Evolutionary conservation across 2,113 vertebrate species (phyloP).

Genomic region (Elachura formosa): DNA sequence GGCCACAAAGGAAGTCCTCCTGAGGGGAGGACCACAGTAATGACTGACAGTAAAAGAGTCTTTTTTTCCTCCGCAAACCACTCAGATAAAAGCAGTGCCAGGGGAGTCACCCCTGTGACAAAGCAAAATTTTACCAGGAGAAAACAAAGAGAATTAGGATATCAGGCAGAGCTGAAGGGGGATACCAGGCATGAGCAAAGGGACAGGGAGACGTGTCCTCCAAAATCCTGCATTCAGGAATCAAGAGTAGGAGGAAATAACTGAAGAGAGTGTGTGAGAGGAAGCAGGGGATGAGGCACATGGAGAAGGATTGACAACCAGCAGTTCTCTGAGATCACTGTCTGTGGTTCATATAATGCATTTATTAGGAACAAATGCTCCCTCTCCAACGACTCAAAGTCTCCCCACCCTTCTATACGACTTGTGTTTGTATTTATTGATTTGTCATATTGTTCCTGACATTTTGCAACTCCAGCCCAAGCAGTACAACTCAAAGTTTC

Average conservation of each 20-base stretch:
- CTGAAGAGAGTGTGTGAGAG: rapidly evolving
- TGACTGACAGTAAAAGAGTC: not conserved
- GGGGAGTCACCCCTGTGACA: not conserved
- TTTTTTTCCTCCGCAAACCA: not conserved
- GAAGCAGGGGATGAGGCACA: not conserved
- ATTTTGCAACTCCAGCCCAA: not conserved
- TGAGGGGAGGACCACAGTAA: not conserved
- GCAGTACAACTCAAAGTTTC: rapidly evolving
- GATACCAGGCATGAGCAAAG: not conserved
- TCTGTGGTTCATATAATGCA: not conserved
- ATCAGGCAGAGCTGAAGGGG: not conserved
- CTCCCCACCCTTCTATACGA: not conserved
- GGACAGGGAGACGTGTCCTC: not conserved
- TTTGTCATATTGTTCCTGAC: rapidly evolving
- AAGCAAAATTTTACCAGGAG: not conserved
- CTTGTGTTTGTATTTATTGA: not conserved
- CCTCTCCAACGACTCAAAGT: not conserved
- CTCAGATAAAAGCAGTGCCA: not conserved
- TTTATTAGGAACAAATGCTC: not conserved
- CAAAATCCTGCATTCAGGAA: not conserved
- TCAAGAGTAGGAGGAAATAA: rapidly evolving
- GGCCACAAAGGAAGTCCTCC: not conserved
- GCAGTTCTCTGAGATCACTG: not conserved
- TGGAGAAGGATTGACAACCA: not conserved
- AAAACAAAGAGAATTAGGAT: not conserved